phyloP scores from a whole-genome alignment of 2,888 invertebrate genomes.

The Orthosia incerta region DNA sequence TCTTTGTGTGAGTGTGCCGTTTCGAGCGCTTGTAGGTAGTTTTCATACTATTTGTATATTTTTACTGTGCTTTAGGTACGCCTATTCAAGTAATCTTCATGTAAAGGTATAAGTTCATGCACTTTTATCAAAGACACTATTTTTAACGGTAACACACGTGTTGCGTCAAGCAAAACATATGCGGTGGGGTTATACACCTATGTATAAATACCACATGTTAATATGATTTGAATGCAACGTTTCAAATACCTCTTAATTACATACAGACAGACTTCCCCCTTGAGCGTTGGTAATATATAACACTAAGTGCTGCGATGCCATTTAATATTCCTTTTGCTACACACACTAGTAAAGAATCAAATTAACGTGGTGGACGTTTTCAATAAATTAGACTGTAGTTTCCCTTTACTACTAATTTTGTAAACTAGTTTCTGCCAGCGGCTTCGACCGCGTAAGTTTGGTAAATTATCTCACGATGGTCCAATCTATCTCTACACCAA shows the following conservation, averaged over 20 bases:
- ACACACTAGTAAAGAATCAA: not conserved
- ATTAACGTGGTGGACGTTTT: not conserved
- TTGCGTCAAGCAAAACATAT: not conserved
- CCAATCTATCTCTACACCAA: too few species aligned
- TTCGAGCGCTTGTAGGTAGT: too few species aligned
- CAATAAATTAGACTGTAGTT: not conserved
- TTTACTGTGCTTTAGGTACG: too few species aligned
- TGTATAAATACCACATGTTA: not conserved
- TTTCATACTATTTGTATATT: too few species aligned
- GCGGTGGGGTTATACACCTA: not conserved
- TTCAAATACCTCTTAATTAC: not conserved
- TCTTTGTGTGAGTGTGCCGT: too few species aligned
- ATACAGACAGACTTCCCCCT: too few species aligned
- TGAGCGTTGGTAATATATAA: too few species aligned
- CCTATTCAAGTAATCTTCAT: not conserved
- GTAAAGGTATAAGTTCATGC: not conserved
- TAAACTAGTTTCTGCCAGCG: too few species aligned
- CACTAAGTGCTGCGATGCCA: not conserved
- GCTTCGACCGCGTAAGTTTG: too few species aligned
- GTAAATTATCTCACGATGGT: too few species aligned
- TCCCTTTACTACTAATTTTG: too few species aligned
- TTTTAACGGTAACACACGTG: not conserved
- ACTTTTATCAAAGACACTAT: not conserved
- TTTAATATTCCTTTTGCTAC: not conserved
- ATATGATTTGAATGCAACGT: not conserved